Base-by-base conservation (phyloP, 2,888 invertebrate species). In the Serripes groenlandicus region DNA sequence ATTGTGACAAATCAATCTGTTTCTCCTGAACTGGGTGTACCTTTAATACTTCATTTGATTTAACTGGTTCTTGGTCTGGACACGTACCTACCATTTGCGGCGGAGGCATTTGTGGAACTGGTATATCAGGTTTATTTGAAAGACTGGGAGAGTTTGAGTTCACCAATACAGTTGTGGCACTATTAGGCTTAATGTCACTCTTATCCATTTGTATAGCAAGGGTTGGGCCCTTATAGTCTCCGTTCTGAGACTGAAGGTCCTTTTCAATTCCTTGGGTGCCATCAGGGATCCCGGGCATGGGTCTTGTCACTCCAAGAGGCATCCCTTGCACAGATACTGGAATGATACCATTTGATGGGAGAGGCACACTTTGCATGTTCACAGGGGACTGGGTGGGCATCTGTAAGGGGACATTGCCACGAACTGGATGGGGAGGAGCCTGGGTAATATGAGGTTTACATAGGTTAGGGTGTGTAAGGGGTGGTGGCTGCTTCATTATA, bases 131-230 rank as follows among this genome's bases (percentile, higher is more conserved):
- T 28, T n/a, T 52, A n/a, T 83, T 78, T 78, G 83, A 83, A 83
- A 83, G 83, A 83, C 83, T 83, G 68, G 56, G 74, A 34, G 75
- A 60, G 56, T 66, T 66, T 32, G 66, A 66, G 66, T 37, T 42
- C 26, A 66, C 66, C 23, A 66, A 18, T 35, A 42, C 66, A 34
- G 37, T 66, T n/a, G 62, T 30, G n/a, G 62, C n/a, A 32, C 23
- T 26, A n/a, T 28, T 28, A 4, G 34, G n/a, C 15, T 28, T 26
- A 1, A 35, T 26, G 11, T 32, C 32, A 66, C 66, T 66, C n/a
- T 34, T 35, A 15, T 66, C 42, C 37, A 42, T 28, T 26, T 42
- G 26, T 42, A 42, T 3, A n/a, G 15, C 34, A 15, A 42, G 37
- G 32, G 66, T 23, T 21, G 66, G n/a, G 26, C n/a, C 66, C 42